Conservation (phyloP, 1,140 invertebrate genomes). For the Apis florea region DNA sequence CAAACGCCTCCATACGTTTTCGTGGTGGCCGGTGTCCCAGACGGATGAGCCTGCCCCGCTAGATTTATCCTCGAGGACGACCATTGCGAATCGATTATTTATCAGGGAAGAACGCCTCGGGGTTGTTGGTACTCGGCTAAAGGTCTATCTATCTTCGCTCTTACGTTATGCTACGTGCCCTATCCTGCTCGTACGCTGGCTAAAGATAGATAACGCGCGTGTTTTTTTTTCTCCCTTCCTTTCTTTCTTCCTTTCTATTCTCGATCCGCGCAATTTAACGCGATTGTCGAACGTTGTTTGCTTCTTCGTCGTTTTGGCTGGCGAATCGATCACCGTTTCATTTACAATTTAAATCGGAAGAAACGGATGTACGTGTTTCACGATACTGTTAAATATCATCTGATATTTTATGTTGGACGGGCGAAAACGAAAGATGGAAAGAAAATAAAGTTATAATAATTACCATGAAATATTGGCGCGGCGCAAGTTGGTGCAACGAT, state of each 20-base stretch:
- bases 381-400: constrained; percentile 27
- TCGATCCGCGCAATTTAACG: constrained; percentile 15
- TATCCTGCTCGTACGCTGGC: neutral
- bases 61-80: constrained; percentile 71
- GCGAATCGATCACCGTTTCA: constrained; percentile 39
- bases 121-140: constrained; percentile 48
- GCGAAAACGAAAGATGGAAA: constrained; percentile 48
- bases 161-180: neutral
- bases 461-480: constrained; percentile 27
- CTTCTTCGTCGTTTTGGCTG: neutral
- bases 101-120: constrained; percentile 56
- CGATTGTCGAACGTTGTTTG: constrained; percentile 13
- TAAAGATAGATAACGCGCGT: constrained; percentile 16
- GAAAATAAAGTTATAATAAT: constrained; percentile 52
- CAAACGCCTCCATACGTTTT: constrained; percentile 68
- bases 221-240: neutral
- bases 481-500: neutral
- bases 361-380: constrained; percentile 36
- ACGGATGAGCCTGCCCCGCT: constrained; percentile 68
- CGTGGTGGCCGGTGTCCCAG: constrained; percentile 61
- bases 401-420: neutral
- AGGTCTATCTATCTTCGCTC: constrained; percentile 5
- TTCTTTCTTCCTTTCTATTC: neutral
- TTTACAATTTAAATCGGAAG: constrained; percentile 48
- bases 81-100: constrained; percentile 73